Conservation (phyloP, 2,797 vertebrate genomes). For the Glyptemys insculpta region DNA sequence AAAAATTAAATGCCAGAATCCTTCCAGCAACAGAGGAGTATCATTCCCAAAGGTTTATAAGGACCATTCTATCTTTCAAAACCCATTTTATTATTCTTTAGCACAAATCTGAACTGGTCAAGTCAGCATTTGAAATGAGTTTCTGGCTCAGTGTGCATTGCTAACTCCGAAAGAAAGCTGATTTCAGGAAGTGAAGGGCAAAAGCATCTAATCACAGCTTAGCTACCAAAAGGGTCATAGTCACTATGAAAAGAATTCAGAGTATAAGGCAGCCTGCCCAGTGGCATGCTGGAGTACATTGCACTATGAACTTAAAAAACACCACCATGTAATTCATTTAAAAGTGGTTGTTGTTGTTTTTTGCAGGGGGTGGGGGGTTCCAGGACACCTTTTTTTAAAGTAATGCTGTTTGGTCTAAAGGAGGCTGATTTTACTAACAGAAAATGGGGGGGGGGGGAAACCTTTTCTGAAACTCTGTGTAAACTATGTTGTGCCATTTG, state of each 20-base stretch:
- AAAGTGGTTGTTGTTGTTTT: background rate
- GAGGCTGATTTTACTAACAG: accelerated
- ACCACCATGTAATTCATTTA: accelerated
- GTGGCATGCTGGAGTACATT: accelerated
- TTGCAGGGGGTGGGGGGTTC: background rate
- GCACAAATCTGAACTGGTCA: slow-evolving; percentile 3
- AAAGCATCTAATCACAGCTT: background rate
- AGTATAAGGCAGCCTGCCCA: background rate
- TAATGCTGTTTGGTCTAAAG: background rate
- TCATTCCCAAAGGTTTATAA: slow-evolving; percentile 14
- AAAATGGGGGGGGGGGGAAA: background rate
- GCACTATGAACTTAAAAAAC: background rate
- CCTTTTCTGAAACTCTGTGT: background rate
- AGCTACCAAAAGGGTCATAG: background rate
- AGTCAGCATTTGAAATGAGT: slow-evolving; percentile 38
- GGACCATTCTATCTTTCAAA: slow-evolving; percentile 13
- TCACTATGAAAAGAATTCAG: background rate
- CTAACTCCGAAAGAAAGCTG: background rate
- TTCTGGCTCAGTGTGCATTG: background rate
- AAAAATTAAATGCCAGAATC: slow-evolving; percentile 34
- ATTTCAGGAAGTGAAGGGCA: background rate
- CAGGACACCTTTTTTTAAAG: background rate
- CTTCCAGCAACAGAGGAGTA: slow-evolving; percentile 23
- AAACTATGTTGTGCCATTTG: background rate
- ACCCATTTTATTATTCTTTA: slow-evolving; percentile 34